Base-by-base conservation (phyloP, 92 coral and sea anemone species). In the Phenganax subtilis region DNA sequence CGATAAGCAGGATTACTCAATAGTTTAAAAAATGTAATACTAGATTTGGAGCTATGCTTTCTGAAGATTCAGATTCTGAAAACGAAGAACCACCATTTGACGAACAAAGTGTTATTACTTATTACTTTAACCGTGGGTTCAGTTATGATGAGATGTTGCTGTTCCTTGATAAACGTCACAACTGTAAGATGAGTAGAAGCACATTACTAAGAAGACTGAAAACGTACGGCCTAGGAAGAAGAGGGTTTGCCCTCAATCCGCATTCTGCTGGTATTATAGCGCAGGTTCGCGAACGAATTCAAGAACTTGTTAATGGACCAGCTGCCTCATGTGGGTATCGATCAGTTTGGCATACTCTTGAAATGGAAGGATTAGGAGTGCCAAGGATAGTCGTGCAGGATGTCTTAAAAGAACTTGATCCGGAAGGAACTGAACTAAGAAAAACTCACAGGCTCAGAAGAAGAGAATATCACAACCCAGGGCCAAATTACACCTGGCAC, bases 261-360 rank as follows among this genome's bases (percentile, higher is more conserved):
- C 53, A 69, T 82, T 61, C 85, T 29, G 72, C 70, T 71, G 44
- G 16, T 70, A 64, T 15, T 71, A 28, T 54, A 30, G 78, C 51
- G 29, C 56, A 29, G 25, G 89, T 82, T 12, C 79, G 89, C 54
- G 65, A 78, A 76, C 85, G 85, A 37, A 63, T 89, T 65, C 72
- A 60, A 69, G 83, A 84, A 55, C 84, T 90, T 5, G 63, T 87
- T 3, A 54, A 90, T 75, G 90, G 93, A 16, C 89, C 93, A 79
- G 90, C 86, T 73, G 83, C 88, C 20, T 87, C 83, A 55, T 89
- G 90, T 53, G 90, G 90, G 7, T 85, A 89, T 76, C 64, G 90
- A 56, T 51, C 90, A 57, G 68, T 87, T 0, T 86, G 93, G 90
- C 90, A 85, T 72, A 87, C 86, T 53, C 80, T 90, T 25, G 81